Base-by-base conservation (phyloP, 2,888 invertebrate species). In the Acrobasis repandana region DNA sequence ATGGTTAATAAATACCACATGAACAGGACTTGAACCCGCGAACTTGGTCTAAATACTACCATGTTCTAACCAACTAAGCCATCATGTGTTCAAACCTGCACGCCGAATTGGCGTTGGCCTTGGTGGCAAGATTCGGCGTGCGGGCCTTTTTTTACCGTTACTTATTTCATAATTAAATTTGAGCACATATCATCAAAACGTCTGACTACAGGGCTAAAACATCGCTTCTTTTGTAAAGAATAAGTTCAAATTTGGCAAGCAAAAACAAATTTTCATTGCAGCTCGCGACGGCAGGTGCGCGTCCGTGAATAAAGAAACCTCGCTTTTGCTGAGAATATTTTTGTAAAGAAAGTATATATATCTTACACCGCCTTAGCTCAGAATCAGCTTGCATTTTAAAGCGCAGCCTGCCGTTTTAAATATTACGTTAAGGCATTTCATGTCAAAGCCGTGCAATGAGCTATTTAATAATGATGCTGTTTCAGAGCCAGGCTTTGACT, bases 251-350 rank as follows among this genome's bases (percentile, higher is more conserved):
- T 87, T 87, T 83, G 83, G 82, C 80, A 79, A 81, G 81, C 76
- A 77, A 80, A 82, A 83, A 85, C 84, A 85, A 83, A 86, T 88
- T 87, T 82, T 86, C 85, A 83, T 86, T 82, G 85, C 83, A 82
- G 74, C 75, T 72, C 68, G 68, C 73, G 72, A 69, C 68, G 70
- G 73, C 87, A 87, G 86, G 86, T 86, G 87, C 76, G 76, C 83
- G 67, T 65, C 74, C 76, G 79, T 80, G 83, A 84, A 85, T 86
- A 85, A 84, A 79, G 84, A 80, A 82, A 80, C 72, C 76, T 67
- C 62, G 65, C 73, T 70, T 74, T 75, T 76, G 72, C 76, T 68
- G 63, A 68, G 76, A 82, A 87, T 85, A 86, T 86, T 85, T 86
- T 83, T 82, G 80, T 79, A 82, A 81, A 79, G 70, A 77, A 77